Conservation (phyloP, 1,140 invertebrate species). For the Amphibalanus amphitrite region DNA sequence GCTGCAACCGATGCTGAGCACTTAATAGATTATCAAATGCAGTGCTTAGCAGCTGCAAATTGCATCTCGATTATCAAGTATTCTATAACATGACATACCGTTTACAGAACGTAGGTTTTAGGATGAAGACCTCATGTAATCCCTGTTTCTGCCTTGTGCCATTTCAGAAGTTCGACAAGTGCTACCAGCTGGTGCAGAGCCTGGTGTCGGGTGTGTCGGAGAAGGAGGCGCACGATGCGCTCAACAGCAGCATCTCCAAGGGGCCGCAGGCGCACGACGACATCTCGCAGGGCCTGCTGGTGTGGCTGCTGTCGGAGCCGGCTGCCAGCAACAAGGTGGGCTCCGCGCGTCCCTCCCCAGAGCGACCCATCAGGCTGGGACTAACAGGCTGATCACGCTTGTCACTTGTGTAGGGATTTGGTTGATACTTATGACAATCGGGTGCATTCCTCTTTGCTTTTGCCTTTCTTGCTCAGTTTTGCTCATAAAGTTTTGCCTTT, state of each 20-base stretch:
- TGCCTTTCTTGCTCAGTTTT: background rate
- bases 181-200: conserved; percentile 52
- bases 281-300: conserved; percentile 72
- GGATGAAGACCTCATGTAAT: conserved; percentile 77
- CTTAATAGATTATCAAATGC: no score
- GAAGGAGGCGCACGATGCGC: conserved; percentile 77
- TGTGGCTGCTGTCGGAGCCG: conserved; percentile 74
- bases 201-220: conserved; percentile 66
- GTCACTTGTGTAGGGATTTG: no score
- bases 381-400: background rate
- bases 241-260: conserved; percentile 73
- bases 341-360: background rate
- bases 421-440: no score
- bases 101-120: no score
- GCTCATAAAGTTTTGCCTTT: background rate
- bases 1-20: no score
- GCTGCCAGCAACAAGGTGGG: conserved; percentile 51
- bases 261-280: conserved; percentile 75
- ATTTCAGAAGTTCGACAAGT: conserved; percentile 66
- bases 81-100: no score
- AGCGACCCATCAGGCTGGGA: background rate
- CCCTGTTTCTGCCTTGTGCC: conserved; percentile 77
- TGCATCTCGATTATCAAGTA: no score
- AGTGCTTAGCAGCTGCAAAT: no score
- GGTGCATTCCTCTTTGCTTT: no score